These are phyloP conservation scores for Tipula lateralis DNA, from an alignment of 2,888 invertebrate species.

Conservation along the genomic window DNA sequence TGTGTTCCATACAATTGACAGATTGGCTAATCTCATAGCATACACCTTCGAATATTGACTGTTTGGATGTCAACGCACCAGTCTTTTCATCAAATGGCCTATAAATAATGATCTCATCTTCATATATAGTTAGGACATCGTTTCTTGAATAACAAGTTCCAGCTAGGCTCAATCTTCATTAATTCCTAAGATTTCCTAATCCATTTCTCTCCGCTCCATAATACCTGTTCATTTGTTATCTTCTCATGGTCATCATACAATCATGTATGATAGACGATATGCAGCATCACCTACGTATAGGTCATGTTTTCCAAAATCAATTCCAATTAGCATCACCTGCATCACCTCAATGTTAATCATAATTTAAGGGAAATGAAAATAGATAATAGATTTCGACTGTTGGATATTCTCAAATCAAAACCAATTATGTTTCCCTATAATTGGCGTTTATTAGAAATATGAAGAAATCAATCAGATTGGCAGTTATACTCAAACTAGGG, in stretches of 20 bases:
- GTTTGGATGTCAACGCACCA: too few relatives aligned
- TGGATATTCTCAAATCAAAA: neutral
- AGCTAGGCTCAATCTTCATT: too few relatives aligned
- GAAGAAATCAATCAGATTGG: neutral
- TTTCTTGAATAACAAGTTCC: too few relatives aligned
- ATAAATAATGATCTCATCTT: too few relatives aligned
- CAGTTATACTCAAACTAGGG: neutral
- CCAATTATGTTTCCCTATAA: neutral
- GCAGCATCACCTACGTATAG: neutral
- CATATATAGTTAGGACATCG: too few relatives aligned
- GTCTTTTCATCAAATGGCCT: too few relatives aligned
- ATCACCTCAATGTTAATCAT: neutral
- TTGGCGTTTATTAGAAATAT: neutral
- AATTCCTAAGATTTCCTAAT: too few relatives aligned
- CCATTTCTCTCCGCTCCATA: too few relatives aligned
- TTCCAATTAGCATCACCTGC: neutral
- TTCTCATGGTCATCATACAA: neutral
- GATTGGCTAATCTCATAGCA: too few relatives aligned
- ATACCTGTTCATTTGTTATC: neutral
- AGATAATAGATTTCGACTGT: neutral
- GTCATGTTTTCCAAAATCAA: neutral
- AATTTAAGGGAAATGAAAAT: neutral
- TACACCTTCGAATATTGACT: too few relatives aligned
- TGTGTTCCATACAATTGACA: too few relatives aligned
- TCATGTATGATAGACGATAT: neutral